Evolutionary conservation across 2,113 vertebrate species (phyloP), one percentile per base, ranked within the genome.

Genomic region (Larimichthys polyactis): DNA sequence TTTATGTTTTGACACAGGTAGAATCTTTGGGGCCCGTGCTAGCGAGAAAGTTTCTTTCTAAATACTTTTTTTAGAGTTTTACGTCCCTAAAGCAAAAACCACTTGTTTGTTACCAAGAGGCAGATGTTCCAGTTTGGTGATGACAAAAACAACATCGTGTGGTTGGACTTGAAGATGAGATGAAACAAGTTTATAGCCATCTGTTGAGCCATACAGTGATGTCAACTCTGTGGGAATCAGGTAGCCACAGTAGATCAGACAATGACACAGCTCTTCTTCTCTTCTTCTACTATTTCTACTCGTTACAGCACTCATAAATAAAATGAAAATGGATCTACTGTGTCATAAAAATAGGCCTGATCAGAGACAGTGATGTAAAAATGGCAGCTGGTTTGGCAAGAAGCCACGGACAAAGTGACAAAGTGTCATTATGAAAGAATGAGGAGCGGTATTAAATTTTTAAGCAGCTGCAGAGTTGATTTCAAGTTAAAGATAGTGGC

Each of bases 391-490:
- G 14, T 68, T 43, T 59, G 52, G 54, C 19, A 29, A 3, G 3
- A 58, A 12, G 52, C 40, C 63, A 24, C 7, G 27, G 20, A 71
- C 57, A 36, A 48, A n/a, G 54, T n/a, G 49, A 55, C 64, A 27
- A 27, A 27, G n/a, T 7, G 24, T 64, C 51, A 65, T 58, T 72
- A 15, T 4, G 27, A 27, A 58, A 24, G 51, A 58, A 71, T 72
- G 48, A 71, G 40, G 40, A 65, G 19, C 5, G 20, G 19, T 1
- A 5, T 64, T n/a, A 27, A 14, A 43, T 54, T 55, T 66, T 57
- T 46, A 77, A 77, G n/a, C 17, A 67, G 64, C 57, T 19, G 69
- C 36, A 71, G 36, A 43, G 16, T 20, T 24, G n/a, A 22, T 22
- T 15, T n/a, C n/a, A n/a, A n/a, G n/a, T n/a, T n/a, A n/a, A n/a